A percentile compares a stretch with the other conserved stretches of the same genome.
phyloP scores from a whole-genome alignment of 2,113 vertebrate genomes.

The Psilopogon haemacephalus region DNA sequence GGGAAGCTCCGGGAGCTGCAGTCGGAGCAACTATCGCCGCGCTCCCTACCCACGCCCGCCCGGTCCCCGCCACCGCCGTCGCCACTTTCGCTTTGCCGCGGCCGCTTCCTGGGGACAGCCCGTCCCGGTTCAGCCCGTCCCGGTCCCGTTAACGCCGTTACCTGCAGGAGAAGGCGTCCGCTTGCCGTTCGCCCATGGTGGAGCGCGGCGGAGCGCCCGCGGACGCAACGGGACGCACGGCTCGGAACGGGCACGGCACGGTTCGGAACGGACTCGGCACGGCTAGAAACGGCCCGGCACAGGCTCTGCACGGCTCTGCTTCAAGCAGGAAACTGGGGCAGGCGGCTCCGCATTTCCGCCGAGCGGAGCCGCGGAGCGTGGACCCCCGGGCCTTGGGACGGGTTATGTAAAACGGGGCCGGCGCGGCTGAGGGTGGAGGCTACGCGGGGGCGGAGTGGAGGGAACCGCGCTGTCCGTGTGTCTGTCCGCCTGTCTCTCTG shows the following conservation, averaged over 20 bases:
- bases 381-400: conserved; percentile 29
- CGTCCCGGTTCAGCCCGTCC: not conserved
- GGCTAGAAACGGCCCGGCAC: not conserved
- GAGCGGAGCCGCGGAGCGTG: not conserved
- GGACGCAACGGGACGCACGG: not conserved
- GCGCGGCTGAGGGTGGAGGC: not conserved
- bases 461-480: not conserved
- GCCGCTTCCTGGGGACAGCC: not conserved
- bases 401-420: conserved; percentile 53
- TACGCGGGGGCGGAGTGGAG: conserved; percentile 13
- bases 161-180: conserved; percentile 49
- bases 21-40: not conserved
- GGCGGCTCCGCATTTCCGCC: conserved; percentile 49
- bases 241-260: not conserved
- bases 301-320: not conserved
- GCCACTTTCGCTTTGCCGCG: conserved; percentile 7
- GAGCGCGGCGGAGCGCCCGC: not conserved
- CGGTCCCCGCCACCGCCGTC: not conserved
- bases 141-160: not conserved
- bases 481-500: fast-evolving
- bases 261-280: not conserved
- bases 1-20: not conserved
- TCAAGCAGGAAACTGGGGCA: conserved; percentile 44
- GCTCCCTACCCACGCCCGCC: not conserved
- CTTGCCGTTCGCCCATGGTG: conserved; percentile 45